These are phyloP conservation scores for Sussaba pulchella DNA, from an alignment of 2,888 invertebrate genomes.

Conservation along the genomic window DNA sequence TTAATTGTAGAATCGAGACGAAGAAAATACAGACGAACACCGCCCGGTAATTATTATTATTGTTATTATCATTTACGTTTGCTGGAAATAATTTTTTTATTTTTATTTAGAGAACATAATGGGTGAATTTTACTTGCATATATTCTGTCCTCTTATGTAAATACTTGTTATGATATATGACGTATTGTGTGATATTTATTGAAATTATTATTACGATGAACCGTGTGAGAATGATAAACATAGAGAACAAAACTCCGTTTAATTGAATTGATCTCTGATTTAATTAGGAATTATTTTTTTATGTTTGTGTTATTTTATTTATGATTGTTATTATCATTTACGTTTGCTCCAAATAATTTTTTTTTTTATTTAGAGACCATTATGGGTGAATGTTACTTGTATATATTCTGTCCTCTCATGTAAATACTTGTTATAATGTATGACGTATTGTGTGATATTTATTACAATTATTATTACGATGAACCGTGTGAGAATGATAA, in stretches of 20 bases:
- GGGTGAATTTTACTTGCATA: background rate
- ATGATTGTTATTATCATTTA: no score
- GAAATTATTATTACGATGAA: background rate
- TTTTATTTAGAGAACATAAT: background rate
- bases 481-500: background rate
- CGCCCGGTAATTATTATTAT: conserved; percentile 55
- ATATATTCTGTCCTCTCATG: background rate
- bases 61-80: background rate
- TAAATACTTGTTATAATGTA: background rate
- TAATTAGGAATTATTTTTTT: no score
- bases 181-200: background rate
- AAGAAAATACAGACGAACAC: conserved; percentile 32
- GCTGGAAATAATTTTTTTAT: background rate
- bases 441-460: background rate
- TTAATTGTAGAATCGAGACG: conserved; percentile 49
- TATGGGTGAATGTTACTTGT: background rate
- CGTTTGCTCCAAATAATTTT: background rate
- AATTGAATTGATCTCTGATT: no score
- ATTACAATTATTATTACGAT: background rate
- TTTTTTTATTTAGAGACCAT: background rate
- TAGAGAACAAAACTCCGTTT: no score
- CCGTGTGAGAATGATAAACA: background rate
- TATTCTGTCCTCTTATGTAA: background rate
- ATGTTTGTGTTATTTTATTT: no score
- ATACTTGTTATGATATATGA: background rate